Conservation (phyloP, 2,797 vertebrate species). For the Garrulus glandarius region DNA sequence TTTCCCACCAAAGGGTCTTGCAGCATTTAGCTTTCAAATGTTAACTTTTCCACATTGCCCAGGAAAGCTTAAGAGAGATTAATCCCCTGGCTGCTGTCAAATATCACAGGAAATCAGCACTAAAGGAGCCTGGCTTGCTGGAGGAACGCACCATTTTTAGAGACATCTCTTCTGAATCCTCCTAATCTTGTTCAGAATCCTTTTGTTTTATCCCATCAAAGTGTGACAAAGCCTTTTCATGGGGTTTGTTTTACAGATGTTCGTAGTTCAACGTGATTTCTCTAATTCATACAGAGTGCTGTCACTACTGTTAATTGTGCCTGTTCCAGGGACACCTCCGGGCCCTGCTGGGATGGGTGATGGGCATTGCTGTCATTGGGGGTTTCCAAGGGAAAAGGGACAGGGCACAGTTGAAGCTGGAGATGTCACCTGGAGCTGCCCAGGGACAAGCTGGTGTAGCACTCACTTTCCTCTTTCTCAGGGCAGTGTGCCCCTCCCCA, state of each 20-base stretch:
- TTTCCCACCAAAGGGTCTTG: not conserved
- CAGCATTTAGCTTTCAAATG: not conserved
- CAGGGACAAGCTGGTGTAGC: not conserved
- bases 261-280: fast-evolving
- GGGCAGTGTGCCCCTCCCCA: not conserved
- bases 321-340: not conserved
- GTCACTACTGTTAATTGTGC: not conserved
- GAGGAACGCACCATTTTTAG: not conserved
- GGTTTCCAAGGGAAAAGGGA: not conserved
- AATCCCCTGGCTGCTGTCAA: not conserved
- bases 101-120: not conserved
- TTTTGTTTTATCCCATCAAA: slow-evolving; percentile 32
- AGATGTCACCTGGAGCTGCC: not conserved
- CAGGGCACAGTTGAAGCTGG: not conserved
- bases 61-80: not conserved
- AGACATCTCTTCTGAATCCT: not conserved
- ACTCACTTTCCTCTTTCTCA: not conserved
- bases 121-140: fast-evolving
- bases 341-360: not conserved
- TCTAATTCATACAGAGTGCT: not conserved
- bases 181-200: not conserved
- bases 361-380: not conserved
- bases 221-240: slow-evolving; percentile 14
- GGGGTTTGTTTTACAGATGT: not conserved
- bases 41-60: not conserved